phyloP scores from a whole-genome alignment of 2,113 vertebrate species.

The Ciconia boyciana region DNA sequence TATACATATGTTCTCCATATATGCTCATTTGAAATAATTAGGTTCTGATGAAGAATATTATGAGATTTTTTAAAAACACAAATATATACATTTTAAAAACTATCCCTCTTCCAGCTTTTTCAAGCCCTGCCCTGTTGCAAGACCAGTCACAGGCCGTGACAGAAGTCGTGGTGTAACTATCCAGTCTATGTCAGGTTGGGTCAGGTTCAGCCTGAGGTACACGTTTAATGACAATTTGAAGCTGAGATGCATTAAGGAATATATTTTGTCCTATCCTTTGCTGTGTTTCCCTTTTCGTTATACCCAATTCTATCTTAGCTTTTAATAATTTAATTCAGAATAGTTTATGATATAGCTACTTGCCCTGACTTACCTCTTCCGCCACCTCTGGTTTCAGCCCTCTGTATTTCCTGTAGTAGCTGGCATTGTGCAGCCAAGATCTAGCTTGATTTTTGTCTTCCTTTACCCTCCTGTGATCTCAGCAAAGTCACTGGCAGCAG shows the following conservation, averaged over 20 bases:
- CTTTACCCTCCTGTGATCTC: not conserved
- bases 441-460: not conserved
- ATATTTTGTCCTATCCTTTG: not conserved
- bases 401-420: not conserved
- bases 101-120: not conserved
- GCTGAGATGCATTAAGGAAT: not conserved
- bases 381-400: not conserved
- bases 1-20: not conserved
- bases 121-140: not conserved
- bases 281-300: not conserved
- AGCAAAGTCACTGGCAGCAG: not conserved
- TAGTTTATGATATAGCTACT: not conserved
- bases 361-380: not conserved
- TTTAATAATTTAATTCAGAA: not conserved
- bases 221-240: not conserved
- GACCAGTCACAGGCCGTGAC: not conserved
- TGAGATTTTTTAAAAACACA: not conserved
- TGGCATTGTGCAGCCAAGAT: not conserved
- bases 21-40: not conserved
- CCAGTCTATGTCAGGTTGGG: not conserved
- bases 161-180: not conserved
- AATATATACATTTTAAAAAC: not conserved
- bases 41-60: not conserved
- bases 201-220: not conserved
- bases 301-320: not conserved